These are phyloP conservation scores for Pituophis catenifer DNA, from an alignment of 2,113 vertebrate genomes.

Conservation along the genomic window DNA sequence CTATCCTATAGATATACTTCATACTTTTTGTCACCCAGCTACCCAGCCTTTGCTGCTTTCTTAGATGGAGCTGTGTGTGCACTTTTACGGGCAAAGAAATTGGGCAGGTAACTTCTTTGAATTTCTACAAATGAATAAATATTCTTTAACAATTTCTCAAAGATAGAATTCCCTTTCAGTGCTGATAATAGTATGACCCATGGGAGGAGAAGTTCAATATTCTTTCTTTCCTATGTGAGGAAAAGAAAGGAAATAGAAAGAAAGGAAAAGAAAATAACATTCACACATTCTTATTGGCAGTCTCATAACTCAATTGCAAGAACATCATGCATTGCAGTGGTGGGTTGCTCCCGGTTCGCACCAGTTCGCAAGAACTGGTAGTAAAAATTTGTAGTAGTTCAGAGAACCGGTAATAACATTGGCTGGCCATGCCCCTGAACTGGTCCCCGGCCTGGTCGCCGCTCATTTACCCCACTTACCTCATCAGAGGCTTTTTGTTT, in stretches of 20 bases:
- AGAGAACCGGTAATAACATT: too few relatives aligned
- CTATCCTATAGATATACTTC: neutral
- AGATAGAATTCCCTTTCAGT: neutral
- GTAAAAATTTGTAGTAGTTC: too few relatives aligned
- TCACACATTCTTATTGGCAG: neutral
- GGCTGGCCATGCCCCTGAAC: too few relatives aligned
- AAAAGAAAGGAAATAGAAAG: neutral
- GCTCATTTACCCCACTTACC: too few relatives aligned
- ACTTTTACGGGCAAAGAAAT: neutral
- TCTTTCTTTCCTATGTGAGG: neutral
- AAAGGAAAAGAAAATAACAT: neutral
- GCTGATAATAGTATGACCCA: neutral
- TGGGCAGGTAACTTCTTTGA: neutral
- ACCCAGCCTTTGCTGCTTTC: neutral
- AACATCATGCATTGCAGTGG: neutral
- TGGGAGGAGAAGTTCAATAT: neutral
- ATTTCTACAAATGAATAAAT: neutral
- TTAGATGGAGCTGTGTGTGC: neutral
- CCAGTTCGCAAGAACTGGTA: too few relatives aligned
- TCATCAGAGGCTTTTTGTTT: too few relatives aligned
- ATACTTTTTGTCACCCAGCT: neutral
- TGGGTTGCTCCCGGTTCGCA: too few relatives aligned
- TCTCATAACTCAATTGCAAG: neutral
- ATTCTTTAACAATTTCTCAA: neutral
- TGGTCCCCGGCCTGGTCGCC: too few relatives aligned